A percentile compares a stretch with the other conserved stretches of the same genome.
Conservation (phyloP, 2,888 invertebrate species). For the Pristionchus entomophagus region DNA sequence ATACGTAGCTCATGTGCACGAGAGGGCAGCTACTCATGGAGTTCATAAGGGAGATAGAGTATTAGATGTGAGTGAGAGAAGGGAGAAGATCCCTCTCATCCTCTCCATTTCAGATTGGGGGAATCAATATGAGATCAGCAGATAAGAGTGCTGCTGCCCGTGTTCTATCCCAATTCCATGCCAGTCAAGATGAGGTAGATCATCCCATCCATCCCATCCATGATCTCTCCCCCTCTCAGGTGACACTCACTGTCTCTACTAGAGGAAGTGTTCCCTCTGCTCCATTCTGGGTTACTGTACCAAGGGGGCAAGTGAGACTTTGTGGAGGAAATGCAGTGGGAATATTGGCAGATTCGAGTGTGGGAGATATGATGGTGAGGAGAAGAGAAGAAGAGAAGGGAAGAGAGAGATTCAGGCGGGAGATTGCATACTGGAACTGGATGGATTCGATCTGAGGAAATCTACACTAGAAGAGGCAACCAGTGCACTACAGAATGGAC, state of each 20-base stretch:
- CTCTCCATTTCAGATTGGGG: slow-evolving; percentile 52
- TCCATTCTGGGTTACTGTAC: slow-evolving; percentile 55
- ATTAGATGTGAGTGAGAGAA: slow-evolving; percentile 52
- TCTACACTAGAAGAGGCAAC: slow-evolving; percentile 63
- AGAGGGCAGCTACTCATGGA: slow-evolving; percentile 47
- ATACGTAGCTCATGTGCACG: slow-evolving; percentile 53
- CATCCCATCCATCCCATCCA: neutral
- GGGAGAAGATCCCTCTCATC: neutral
- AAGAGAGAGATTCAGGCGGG: slow-evolving; percentile 54
- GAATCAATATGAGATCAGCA: slow-evolving; percentile 57
- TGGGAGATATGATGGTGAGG: slow-evolving; percentile 53
- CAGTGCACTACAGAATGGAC: slow-evolving; percentile 77
- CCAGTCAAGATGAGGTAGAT: slow-evolving; percentile 52
- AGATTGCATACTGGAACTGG: slow-evolving; percentile 63
- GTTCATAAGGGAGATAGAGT: slow-evolving; percentile 56
- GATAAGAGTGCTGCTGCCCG: slow-evolving; percentile 52
- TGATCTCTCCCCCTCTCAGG: slow-evolving; percentile 39
- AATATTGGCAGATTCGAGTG: slow-evolving; percentile 60
- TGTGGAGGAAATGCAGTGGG: slow-evolving; percentile 64
- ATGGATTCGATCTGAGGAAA: slow-evolving; percentile 61
- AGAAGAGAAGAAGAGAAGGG: neutral
- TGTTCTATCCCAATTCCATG: slow-evolving; percentile 51
- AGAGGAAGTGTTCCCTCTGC: slow-evolving; percentile 13
- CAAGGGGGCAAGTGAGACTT: slow-evolving; percentile 56
- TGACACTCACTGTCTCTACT: slow-evolving; percentile 56